A percentile compares a stretch with the other conserved stretches of the same genome.
These are phyloP conservation scores for Chaenodraco wilsoni DNA, from an alignment of 2,797 vertebrate genomes.

Conservation along the genomic window DNA sequence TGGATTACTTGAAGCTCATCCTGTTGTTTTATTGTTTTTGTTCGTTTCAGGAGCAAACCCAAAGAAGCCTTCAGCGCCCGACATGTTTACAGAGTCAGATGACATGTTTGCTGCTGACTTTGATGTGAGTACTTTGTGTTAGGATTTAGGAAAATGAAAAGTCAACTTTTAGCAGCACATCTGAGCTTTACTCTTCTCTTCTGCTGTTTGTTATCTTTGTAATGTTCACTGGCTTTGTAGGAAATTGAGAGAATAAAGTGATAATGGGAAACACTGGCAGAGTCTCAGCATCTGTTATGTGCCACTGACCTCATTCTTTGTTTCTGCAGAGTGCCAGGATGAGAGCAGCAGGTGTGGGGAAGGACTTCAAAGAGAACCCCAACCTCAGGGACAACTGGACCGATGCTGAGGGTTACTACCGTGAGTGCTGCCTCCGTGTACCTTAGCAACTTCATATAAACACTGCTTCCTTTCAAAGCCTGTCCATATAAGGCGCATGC, in stretches of 20 bases:
- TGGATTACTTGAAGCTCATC: conserved; percentile 24
- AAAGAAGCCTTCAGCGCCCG: conserved; percentile 95
- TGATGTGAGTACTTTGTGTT: conserved; percentile 87
- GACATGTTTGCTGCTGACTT: conserved; percentile 99
- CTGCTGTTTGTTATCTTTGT: not conserved
- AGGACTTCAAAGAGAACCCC: conserved; percentile 99
- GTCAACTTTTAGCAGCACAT: not conserved
- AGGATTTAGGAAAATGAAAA: not conserved
- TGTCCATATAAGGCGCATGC: not conserved
- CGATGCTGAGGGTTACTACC: conserved; percentile 97
- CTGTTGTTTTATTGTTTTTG: conserved; percentile 2
- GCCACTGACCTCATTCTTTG: conserved; percentile 13
- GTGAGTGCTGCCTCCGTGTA: conserved; percentile 80
- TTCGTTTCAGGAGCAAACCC: conserved; percentile 89
- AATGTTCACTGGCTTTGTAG: not conserved
- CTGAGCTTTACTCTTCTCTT: not conserved
- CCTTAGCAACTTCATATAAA: not conserved
- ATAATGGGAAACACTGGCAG: not conserved
- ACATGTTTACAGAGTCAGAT: conserved; percentile 99
- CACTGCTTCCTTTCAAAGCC: not conserved
- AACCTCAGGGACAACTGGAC: conserved; percentile 99
- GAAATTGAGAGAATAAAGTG: not conserved
- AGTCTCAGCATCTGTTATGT: not conserved
- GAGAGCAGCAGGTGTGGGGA: conserved; percentile 95
- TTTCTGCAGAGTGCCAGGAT: conserved; percentile 91